These are phyloP conservation scores for Myiotriccus ornatus DNA, from an alignment of 2,797 vertebrate genomes.

Conservation along the genomic window DNA sequence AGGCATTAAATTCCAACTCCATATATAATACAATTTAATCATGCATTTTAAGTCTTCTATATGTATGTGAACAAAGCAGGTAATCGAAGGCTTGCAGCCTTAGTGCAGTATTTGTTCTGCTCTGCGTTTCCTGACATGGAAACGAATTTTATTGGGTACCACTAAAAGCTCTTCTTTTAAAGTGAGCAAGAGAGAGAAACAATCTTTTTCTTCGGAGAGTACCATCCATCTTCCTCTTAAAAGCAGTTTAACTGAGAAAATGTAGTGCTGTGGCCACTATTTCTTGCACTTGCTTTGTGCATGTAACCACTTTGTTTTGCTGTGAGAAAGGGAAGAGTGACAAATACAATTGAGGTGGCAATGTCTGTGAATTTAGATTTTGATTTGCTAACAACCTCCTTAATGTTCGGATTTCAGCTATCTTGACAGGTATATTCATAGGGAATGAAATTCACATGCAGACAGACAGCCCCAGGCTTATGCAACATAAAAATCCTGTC, in stretches of 20 bases:
- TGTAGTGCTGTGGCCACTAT: not conserved
- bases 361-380: slow-evolving; percentile 4
- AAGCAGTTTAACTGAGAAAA: not conserved
- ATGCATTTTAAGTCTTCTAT: not conserved
- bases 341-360: not conserved
- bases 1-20: not conserved
- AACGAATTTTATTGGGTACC: not conserved
- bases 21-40: not conserved
- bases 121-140: not conserved
- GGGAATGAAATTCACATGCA: slow-evolving; percentile 15
- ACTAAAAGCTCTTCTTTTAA: not conserved
- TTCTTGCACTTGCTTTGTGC: not conserved
- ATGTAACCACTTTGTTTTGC: not conserved
- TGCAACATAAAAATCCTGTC: slow-evolving; percentile 9
- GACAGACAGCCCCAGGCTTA: slow-evolving; percentile 28
- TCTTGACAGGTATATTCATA: slow-evolving; percentile 35
- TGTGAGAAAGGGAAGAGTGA: not conserved
- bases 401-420: slow-evolving; percentile 41
- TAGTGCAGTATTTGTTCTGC: not conserved
- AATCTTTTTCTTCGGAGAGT: not conserved
- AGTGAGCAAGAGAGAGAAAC: not conserved
- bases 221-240: slow-evolving; percentile 19
- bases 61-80: not conserved
- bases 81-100: not conserved
- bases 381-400: slow-evolving; percentile 38